These are phyloP conservation scores for Zosterops lateralis DNA, from an alignment of 2,113 vertebrate genomes.

Conservation along the genomic window DNA sequence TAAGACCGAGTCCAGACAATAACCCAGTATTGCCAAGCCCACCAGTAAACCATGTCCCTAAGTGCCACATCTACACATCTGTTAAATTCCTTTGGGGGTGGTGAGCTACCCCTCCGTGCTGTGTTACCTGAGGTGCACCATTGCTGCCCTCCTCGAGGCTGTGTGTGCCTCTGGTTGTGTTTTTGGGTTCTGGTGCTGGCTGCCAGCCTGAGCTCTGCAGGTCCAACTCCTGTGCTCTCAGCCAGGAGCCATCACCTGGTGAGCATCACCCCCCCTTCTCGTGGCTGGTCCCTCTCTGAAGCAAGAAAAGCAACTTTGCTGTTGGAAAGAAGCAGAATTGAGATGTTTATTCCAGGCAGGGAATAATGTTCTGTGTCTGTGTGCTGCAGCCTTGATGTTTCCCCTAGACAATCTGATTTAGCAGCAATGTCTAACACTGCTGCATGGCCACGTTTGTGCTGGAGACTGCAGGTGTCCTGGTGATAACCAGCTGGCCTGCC, in stretches of 20 bases:
- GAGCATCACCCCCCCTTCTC: not conserved
- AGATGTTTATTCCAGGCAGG: not conserved
- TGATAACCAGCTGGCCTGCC: not conserved
- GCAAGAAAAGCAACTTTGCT: not conserved
- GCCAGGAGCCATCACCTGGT: not conserved
- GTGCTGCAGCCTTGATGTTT: not conserved
- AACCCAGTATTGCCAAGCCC: not conserved
- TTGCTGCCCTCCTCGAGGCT: not conserved
- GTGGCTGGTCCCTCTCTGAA: not conserved
- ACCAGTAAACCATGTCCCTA: not conserved
- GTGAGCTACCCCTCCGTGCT: not conserved
- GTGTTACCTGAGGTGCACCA: not conserved
- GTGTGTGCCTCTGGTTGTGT: not conserved
- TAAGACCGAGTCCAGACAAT: not conserved
- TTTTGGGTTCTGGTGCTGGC: not conserved
- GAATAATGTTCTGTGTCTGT: not conserved
- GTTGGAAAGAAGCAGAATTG: not conserved
- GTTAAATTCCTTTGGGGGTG: not conserved
- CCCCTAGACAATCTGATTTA: not conserved
- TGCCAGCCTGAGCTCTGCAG: not conserved
- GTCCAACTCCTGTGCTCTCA: not conserved
- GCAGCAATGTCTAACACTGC: not conserved
- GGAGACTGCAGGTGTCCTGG: not conserved
- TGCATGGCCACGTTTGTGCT: accelerated
- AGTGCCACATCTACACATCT: not conserved